These are phyloP conservation scores for Gobionotothen gibberifrons DNA, from an alignment of 2,797 vertebrate genomes.

Conservation along the genomic window DNA sequence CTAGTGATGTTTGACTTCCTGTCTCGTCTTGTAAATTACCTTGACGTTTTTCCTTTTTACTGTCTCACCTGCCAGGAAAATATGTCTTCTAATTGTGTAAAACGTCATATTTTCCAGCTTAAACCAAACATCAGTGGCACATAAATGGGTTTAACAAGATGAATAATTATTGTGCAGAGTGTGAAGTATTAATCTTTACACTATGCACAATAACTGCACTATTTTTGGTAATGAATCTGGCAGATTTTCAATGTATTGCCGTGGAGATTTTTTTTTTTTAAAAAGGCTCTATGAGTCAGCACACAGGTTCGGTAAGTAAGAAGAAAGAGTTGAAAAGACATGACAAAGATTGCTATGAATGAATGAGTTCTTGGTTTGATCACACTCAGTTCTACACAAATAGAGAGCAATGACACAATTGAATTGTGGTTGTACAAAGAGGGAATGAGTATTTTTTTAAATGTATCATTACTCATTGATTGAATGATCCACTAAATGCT, in stretches of 20 bases:
- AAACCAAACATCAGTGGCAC: neutral
- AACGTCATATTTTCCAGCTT: neutral
- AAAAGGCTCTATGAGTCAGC: conserved; percentile 36
- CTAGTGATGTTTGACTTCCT: neutral
- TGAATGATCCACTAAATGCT: neutral
- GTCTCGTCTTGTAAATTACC: neutral
- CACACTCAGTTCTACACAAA: conserved; percentile 11
- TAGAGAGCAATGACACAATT: neutral
- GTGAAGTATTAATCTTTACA: no score
- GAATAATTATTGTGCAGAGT: no score
- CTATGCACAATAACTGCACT: neutral
- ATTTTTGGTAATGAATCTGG: neutral
- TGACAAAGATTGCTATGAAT: conserved; percentile 28
- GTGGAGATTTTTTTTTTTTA: conserved; percentile 19
- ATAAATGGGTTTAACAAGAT: neutral
- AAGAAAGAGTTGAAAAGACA: conserved; percentile 25
- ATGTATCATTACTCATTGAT: no score
- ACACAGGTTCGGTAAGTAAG: conserved; percentile 35
- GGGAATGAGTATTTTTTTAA: neutral
- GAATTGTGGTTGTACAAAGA: neutral
- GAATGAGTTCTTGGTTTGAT: conserved; percentile 11
- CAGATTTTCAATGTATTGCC: neutral
- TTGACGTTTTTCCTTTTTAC: neutral
- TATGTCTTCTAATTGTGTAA: neutral
- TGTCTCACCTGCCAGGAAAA: neutral